Conservation (phyloP, 2,113 vertebrate species). For the Pterocles orientalis region DNA sequence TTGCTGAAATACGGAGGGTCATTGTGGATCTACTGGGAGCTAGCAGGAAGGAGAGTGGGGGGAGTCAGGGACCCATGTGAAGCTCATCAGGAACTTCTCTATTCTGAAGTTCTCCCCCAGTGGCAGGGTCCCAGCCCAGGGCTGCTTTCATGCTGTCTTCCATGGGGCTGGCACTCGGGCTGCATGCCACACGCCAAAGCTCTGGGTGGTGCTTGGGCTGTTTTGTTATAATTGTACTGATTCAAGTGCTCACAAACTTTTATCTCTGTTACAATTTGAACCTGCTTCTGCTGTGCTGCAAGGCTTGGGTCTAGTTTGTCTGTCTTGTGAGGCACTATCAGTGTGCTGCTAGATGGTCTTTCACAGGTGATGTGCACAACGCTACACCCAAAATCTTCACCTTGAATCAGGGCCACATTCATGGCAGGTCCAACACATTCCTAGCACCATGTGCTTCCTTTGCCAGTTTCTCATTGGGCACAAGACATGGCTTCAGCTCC, state of each 20-base stretch:
- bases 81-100: background rate
- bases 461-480: background rate
- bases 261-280: background rate
- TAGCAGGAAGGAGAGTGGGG: background rate
- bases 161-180: background rate
- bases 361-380: background rate
- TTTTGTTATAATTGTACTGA: background rate
- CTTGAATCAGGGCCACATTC: background rate
- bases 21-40: background rate
- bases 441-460: background rate
- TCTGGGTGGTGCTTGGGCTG: background rate
- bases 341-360: background rate
- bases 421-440: background rate
- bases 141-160: background rate
- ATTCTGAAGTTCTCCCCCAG: background rate
- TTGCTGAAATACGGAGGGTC: background rate
- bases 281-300: background rate
- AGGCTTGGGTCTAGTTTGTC: background rate
- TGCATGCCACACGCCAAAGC: accelerated
- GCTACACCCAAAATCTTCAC: background rate
- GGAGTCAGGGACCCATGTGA: background rate
- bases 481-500: background rate
- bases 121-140: background rate
- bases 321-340: background rate
- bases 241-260: background rate